Percentiles rank a stretch among this genome's conserved stretches.
Conservation (phyloP, 2,888 invertebrate species). For the Scelioninae gen. 2 region DNA sequence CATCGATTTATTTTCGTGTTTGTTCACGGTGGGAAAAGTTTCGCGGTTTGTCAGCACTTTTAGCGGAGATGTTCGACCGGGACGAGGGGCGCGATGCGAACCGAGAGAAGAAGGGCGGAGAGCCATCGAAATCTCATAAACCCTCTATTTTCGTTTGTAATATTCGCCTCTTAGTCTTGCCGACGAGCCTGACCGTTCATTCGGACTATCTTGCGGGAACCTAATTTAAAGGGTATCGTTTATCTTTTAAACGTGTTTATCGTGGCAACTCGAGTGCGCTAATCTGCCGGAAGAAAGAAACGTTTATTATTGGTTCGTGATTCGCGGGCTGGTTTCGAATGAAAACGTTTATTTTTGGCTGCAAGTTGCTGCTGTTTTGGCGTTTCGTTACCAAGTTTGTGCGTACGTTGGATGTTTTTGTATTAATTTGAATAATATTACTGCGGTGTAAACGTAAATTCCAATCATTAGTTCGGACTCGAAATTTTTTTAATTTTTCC, state of each 20-base stretch:
- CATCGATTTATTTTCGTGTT: conserved; percentile 75
- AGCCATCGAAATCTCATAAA: conserved; percentile 74
- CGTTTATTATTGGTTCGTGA: no score
- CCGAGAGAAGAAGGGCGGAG: conserved; percentile 41
- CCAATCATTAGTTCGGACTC: no score
- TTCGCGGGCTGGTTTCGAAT: no score
- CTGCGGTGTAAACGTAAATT: no score
- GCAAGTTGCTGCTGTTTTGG: no score
- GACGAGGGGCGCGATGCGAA: conserved; percentile 41
- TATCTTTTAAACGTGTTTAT: conserved; percentile 13
- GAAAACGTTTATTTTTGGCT: no score
- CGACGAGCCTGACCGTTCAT: conserved; percentile 10
- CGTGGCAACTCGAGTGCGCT: no score
- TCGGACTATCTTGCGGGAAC: conserved; percentile 9
- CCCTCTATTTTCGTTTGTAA: conserved; percentile 71
- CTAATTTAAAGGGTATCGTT: conserved; percentile 30
- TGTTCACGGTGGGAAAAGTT: conserved; percentile 74
- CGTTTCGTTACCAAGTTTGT: no score
- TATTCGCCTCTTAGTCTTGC: conserved; percentile 59
- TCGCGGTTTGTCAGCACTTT: conserved; percentile 75
- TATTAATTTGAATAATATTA: no score
- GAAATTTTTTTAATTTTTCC: no score
- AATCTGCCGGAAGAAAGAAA: no score
- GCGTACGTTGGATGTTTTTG: no score
- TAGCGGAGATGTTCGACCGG: conserved; percentile 65